Evolutionary conservation across 2,113 vertebrate species (phyloP).

Genomic region (Rhabdomys dilectus): DNA sequence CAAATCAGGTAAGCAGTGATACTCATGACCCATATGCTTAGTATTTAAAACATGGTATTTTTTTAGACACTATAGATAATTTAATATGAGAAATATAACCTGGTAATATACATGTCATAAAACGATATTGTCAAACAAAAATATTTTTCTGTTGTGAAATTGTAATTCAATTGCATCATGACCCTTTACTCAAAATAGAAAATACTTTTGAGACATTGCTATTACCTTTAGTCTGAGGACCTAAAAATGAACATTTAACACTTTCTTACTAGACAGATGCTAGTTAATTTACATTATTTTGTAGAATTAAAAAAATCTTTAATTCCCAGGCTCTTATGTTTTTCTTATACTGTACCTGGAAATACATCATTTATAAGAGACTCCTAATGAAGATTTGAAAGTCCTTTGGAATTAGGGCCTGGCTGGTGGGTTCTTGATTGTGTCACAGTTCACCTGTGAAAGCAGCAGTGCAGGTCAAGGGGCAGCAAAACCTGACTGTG

Average conservation of each 20-base stretch:
- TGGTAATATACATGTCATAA: slow-evolving; percentile 20
- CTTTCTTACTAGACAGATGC: neutral
- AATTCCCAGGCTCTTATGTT: neutral
- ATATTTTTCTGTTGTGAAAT: slow-evolving; percentile 43
- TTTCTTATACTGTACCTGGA: neutral
- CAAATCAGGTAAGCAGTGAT: slow-evolving; percentile 4
- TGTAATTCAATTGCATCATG: slow-evolving; percentile 27
- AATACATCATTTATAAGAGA: neutral
- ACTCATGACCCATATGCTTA: slow-evolving; percentile 27
- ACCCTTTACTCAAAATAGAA: slow-evolving; percentile 53
- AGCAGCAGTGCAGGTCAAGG: neutral
- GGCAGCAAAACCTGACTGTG: neutral
- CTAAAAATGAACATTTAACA: slow-evolving; percentile 20
- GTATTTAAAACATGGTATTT: slow-evolving; percentile 39
- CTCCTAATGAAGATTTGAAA: neutral
- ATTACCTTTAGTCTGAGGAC: neutral
- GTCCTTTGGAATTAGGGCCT: neutral
- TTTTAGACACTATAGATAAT: slow-evolving; percentile 32
- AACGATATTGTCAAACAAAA: slow-evolving; percentile 32
- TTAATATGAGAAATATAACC: slow-evolving; percentile 35
- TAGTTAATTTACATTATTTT: slow-evolving; percentile 60
- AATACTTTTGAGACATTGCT: slow-evolving; percentile 7
- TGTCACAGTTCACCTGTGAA: neutral
- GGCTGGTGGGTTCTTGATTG: neutral
- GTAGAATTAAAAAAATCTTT: neutral